A percentile compares a stretch with the other conserved stretches of the same genome.
Conservation (phyloP, 2,797 vertebrate species). For the Rhinophrynus dorsalis region DNA sequence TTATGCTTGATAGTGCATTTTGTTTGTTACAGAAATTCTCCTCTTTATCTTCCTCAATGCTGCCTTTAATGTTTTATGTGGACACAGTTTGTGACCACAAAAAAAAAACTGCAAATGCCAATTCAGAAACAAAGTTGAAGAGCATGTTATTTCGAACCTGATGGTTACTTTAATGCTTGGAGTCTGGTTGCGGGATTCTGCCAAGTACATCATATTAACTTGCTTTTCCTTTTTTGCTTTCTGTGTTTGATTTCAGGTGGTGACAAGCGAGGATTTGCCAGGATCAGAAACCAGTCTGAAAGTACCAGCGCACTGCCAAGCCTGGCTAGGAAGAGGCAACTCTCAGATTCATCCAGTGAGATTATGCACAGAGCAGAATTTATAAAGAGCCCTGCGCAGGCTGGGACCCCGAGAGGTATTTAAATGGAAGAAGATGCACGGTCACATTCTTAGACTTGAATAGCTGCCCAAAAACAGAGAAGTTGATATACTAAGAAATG, state of each 20-base stretch:
- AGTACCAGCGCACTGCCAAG: slow-evolving; percentile 55
- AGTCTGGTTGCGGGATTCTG: neutral
- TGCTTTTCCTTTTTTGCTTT: neutral
- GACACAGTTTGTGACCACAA: no score
- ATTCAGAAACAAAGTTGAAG: no score
- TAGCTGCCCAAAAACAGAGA: no score
- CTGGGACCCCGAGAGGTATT: slow-evolving; percentile 69
- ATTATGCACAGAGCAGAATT: slow-evolving; percentile 64
- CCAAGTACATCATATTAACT: neutral
- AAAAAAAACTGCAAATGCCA: no score
- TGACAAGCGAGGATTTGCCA: slow-evolving; percentile 60
- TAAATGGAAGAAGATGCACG: neutral
- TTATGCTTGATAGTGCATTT: no score
- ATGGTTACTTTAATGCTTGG: neutral
- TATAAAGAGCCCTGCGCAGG: slow-evolving; percentile 60
- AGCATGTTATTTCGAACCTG: no score
- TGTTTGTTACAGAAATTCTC: no score
- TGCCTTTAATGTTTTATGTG: no score
- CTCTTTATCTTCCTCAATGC: no score
- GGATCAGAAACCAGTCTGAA: slow-evolving; percentile 63
- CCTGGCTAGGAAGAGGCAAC: slow-evolving; percentile 60
- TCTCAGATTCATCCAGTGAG: slow-evolving; percentile 61
- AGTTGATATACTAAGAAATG: no score
- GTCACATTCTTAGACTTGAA: neutral
- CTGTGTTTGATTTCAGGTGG: slow-evolving; percentile 66